A percentile compares a stretch with the other conserved stretches of the same genome.
phyloP scores from a whole-genome alignment of 2,113 vertebrate genomes.

The human (Homo sapiens) region DNA sequence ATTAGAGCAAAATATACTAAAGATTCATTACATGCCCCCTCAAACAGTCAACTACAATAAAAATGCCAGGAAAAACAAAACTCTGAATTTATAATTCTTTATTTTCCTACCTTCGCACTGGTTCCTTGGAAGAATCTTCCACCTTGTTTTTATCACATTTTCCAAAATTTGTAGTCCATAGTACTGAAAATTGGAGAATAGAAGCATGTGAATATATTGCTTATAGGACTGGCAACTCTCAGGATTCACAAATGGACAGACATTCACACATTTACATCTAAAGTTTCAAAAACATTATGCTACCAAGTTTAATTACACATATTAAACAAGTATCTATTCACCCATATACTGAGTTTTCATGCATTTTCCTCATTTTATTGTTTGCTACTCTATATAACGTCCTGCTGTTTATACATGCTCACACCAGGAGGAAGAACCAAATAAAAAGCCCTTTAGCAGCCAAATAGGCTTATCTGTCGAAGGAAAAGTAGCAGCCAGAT shows the following conservation, averaged over 20 bases:
- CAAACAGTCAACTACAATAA: neutral
- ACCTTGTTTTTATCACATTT: constrained; percentile 98
- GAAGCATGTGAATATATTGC: constrained; percentile 82
- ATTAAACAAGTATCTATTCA: constrained; percentile 83
- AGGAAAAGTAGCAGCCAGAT: constrained; percentile 81
- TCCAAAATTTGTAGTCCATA: constrained; percentile 99
- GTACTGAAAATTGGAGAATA: constrained; percentile 95
- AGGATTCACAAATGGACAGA: constrained; percentile 87
- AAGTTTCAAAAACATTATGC: constrained; percentile 82
- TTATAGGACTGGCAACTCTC: constrained; percentile 70
- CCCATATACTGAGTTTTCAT: constrained; percentile 89
- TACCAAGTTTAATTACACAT: constrained; percentile 83
- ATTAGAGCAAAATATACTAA: neutral
- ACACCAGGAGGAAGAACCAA: constrained; percentile 88
- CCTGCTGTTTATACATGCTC: constrained; percentile 96
- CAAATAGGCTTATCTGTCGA: constrained; percentile 83
- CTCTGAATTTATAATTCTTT: neutral
- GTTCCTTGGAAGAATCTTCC: constrained; percentile 98
- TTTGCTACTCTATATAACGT: constrained; percentile 86
- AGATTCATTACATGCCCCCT: neutral
- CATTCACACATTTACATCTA: constrained; percentile 85
- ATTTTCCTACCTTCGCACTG: constrained; percentile 95
- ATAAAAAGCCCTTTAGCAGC: constrained; percentile 80
- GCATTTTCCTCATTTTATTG: constrained; percentile 83
- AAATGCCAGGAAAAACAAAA: neutral